Conservation (phyloP, 2,797 vertebrate species). For the Sebastes hopkinsi region DNA sequence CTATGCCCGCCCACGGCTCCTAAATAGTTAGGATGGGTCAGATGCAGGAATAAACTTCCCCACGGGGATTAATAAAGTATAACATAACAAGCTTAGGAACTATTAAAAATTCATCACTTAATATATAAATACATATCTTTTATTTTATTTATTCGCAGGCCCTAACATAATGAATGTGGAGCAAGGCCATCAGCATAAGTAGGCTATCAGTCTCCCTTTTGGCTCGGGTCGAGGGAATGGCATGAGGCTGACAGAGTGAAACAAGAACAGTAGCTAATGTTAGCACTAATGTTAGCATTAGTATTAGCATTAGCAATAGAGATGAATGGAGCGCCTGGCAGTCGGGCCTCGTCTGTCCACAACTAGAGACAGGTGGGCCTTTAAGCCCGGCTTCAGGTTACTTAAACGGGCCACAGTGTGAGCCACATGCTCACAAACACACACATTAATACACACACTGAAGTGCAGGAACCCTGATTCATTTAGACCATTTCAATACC, state of each 20-base stretch:
- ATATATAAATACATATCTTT: conserved; percentile 26
- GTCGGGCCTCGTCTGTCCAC: conserved; percentile 78
- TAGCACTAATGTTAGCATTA: conserved; percentile 78
- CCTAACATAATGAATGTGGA: conserved; percentile 53
- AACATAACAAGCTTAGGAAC: conserved; percentile 1
- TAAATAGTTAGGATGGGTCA: background rate
- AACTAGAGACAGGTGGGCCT: conserved; percentile 78
- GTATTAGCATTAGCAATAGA: conserved; percentile 74
- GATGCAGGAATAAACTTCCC: conserved; percentile 7
- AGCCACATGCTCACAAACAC: conserved; percentile 65
- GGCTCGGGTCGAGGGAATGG: conserved; percentile 59
- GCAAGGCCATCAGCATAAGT: conserved; percentile 60
- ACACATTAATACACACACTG: conserved; percentile 38
- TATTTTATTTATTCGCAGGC: conserved; percentile 42
- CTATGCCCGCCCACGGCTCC: background rate
- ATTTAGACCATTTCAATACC: conserved; percentile 16
- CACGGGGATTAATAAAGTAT: background rate
- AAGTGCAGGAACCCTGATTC: conserved; percentile 13
- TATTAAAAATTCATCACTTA: conserved; percentile 23
- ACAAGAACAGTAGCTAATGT: conserved; percentile 81
- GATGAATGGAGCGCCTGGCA: conserved; percentile 74
- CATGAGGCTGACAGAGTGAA: conserved; percentile 73
- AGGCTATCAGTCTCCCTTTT: conserved; percentile 60
- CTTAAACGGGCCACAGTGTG: conserved; percentile 58
- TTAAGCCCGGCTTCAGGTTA: conserved; percentile 78